Conservation (phyloP, 2,888 invertebrate species). For the Diogma glabrata region DNA sequence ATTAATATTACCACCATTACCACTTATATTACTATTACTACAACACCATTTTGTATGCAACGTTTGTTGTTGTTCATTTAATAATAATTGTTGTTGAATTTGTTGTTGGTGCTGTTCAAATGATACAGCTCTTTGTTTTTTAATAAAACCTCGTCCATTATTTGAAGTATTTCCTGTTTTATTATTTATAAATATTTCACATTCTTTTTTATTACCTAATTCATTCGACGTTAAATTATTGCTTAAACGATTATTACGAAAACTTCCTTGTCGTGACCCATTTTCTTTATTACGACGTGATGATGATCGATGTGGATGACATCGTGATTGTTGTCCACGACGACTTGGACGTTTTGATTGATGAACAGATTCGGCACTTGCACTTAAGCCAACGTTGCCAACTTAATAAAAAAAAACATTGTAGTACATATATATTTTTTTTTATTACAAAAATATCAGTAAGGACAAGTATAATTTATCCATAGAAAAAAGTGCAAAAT, state of each 20-base stretch:
- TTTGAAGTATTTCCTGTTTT: too few species aligned
- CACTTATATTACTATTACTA: background rate
- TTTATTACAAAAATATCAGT: too few species aligned
- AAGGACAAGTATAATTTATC: too few species aligned
- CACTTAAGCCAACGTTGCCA: conserved; percentile 47
- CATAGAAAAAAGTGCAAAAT: too few species aligned
- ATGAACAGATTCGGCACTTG: conserved; percentile 51
- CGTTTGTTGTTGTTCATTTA: conserved; percentile 6
- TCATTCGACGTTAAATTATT: conserved; percentile 5
- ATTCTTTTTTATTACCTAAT: background rate
- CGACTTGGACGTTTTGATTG: conserved; percentile 46
- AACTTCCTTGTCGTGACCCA: conserved; percentile 25
- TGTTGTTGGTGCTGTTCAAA: conserved; percentile 15
- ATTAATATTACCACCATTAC: background rate
- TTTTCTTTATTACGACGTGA: conserved; percentile 47
- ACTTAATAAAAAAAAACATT: conserved; percentile 34
- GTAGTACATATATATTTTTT: too few species aligned
- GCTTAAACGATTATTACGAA: conserved; percentile 3
- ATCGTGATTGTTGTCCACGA: conserved; percentile 40
- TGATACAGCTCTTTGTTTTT: conserved; percentile 20
- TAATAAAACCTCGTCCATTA: conserved; percentile 5
- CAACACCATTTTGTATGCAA: conserved; percentile 5
- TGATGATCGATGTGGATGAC: conserved; percentile 42
- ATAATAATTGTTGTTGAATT: background rate
- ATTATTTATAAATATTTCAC: too few species aligned